These are phyloP conservation scores for Mola mola DNA, from an alignment of 2,113 vertebrate genomes.

Conservation along the genomic window DNA sequence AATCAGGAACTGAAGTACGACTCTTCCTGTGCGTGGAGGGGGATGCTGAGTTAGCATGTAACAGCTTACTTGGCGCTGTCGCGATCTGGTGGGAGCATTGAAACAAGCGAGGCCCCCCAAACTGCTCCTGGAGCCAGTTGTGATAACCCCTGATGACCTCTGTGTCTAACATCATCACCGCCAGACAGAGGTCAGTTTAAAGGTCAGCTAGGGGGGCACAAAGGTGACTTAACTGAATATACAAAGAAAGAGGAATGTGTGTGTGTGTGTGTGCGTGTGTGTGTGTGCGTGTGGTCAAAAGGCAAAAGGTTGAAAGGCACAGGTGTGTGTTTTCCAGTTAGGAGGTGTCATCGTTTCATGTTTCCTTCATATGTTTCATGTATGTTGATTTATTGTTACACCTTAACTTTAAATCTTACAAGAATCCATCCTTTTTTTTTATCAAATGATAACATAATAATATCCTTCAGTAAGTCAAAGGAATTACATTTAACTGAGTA, in stretches of 20 bases:
- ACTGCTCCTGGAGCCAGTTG: constrained; percentile 42
- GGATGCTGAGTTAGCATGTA: constrained; percentile 63
- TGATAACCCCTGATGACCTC: constrained; percentile 67
- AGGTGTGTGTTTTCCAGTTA: too few species aligned
- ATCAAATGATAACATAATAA: too few species aligned
- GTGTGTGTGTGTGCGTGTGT: constrained; percentile 1
- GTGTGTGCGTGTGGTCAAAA: constrained; percentile 11
- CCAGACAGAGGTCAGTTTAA: constrained; percentile 47
- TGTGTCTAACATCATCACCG: constrained; percentile 58
- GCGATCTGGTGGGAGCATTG: constrained; percentile 50
- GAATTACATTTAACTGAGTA: not conserved
- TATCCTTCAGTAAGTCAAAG: too few species aligned
- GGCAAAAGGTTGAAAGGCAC: too few species aligned
- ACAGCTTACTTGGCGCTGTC: constrained; percentile 61
- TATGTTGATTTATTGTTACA: too few species aligned
- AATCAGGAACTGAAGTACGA: too few species aligned
- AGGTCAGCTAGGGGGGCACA: constrained; percentile 7
- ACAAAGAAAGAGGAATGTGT: constrained; percentile 27
- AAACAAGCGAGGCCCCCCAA: constrained; percentile 55
- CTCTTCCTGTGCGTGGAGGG: constrained; percentile 18
- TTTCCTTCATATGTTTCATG: too few species aligned
- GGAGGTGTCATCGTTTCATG: not conserved
- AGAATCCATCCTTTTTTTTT: not conserved
- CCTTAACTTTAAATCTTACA: not conserved
- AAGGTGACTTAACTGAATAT: constrained; percentile 6